These are phyloP conservation scores for Copsychus sechellarum DNA, from an alignment of 2,113 vertebrate species.

Conservation along the genomic window DNA sequence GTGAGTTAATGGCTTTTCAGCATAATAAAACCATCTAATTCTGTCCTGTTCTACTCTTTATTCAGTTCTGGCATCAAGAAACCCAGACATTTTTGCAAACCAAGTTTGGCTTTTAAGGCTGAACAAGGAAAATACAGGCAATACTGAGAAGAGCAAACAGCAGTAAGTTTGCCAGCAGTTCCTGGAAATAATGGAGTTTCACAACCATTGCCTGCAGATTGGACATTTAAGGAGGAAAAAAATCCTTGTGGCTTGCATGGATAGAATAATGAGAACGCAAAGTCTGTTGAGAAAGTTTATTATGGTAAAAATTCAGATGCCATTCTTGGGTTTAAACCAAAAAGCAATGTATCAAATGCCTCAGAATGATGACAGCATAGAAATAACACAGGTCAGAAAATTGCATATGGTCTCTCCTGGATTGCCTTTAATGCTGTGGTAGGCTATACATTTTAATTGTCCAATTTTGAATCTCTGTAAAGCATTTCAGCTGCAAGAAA, in stretches of 20 bases:
- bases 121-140: constrained; percentile 62
- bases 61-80: constrained; percentile 36
- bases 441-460: background rate
- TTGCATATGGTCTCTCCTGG: background rate
- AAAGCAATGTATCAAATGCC: constrained; percentile 16
- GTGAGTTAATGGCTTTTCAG: constrained; percentile 16
- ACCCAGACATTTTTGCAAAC: constrained; percentile 48
- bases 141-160: constrained; percentile 35
- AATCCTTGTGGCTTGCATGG: constrained; percentile 9
- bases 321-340: constrained; percentile 7
- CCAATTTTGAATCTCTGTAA: background rate
- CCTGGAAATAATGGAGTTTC: constrained; percentile 74
- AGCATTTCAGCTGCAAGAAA: background rate
- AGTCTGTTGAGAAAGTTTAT: constrained; percentile 18
- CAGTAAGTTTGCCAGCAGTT: constrained; percentile 59
- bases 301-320: constrained; percentile 39
- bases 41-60: constrained; percentile 19
- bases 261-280: constrained; percentile 24
- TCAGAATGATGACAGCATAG: constrained; percentile 4
- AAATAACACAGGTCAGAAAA: constrained; percentile 34
- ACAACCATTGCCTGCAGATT: constrained; percentile 50
- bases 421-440: background rate
- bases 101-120: constrained; percentile 62
- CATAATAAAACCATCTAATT: constrained; percentile 38
- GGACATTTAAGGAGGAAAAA: constrained; percentile 30